phyloP scores from a whole-genome alignment of 2,888 invertebrate genomes.

The Hypolimnas misippus region DNA sequence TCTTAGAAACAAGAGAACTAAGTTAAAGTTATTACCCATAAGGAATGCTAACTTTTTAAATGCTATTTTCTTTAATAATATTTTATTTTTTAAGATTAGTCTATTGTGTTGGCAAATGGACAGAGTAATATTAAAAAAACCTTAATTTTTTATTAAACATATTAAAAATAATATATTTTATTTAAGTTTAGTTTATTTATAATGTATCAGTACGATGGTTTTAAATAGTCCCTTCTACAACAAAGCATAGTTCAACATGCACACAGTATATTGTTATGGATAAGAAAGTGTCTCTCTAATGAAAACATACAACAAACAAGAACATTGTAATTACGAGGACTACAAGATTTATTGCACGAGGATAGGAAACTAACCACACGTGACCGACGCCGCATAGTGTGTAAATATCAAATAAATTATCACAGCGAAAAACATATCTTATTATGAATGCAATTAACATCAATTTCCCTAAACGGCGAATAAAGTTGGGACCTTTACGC shows the following conservation, averaged over 20 bases:
- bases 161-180: too few relatives aligned
- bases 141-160: too few relatives aligned
- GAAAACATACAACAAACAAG: slow-evolving; percentile 82
- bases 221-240: background rate
- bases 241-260: too few relatives aligned
- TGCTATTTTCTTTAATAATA: too few relatives aligned
- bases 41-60: too few relatives aligned
- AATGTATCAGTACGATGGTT: too few relatives aligned
- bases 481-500: slow-evolving; percentile 56
- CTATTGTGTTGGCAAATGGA: too few relatives aligned
- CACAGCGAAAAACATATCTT: slow-evolving; percentile 65
- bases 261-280: slow-evolving; percentile 22
- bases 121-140: too few relatives aligned
- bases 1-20: too few relatives aligned
- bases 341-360: slow-evolving; percentile 80
- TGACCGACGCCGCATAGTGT: slow-evolving; percentile 60
- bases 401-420: slow-evolving; percentile 53
- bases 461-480: slow-evolving; percentile 57
- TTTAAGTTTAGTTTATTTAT: too few relatives aligned
- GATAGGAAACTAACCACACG: slow-evolving; percentile 81
- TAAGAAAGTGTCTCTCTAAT: slow-evolving; percentile 64
- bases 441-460: slow-evolving; percentile 64
- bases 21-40: too few relatives aligned
- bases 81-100: too few relatives aligned
- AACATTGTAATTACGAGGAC: slow-evolving; percentile 82